Evolutionary conservation across 2,797 vertebrate genomes (phyloP), one percentile per base, ranked within the genome.

Genomic region (Pseudochromis fuscus): DNA sequence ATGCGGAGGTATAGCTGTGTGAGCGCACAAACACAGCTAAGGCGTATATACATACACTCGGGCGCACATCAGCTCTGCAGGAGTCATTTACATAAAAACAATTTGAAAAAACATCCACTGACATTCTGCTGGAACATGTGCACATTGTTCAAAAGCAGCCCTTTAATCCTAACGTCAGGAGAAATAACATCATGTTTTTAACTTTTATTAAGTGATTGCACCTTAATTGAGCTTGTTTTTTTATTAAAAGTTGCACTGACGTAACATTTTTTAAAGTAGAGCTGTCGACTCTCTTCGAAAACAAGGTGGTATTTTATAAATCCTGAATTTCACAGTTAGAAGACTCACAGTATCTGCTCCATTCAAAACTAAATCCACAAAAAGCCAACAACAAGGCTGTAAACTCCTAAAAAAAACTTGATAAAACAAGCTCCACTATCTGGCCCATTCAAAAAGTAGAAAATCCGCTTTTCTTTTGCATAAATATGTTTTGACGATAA

Each of bases 41-140:
- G 71, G 74, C 75, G 74, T 37, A 52, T 61, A 66, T 18, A 38
- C 27, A 19, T 59, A 69, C 70, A 81, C 62, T 60, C 12, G 23
- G 51, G 31, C 13, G 3, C 68, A 71, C 69, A 67, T 40, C 7
- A 5, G 7, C 16, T 6, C 18, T 18, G 23, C 9, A 53, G 27
- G n/a, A 52, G 24, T 19, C 1, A 67, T 37, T 24, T 35, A 44
- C n/a, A n/a, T 45, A 68, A 64, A 68, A 64, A 60, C 33, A 38
- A 18, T 23, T 7, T 1, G 2, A 42, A 42, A 50, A 5, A 24
- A 50, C 33, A 35, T 11, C 18, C 38, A 13, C 19, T 53, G 42
- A 59, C 61, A 2, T 49, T 13, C 16, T 50, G 24, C 24, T 50
- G n/a, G 19, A 42, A 19, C 40, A 19, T 3, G 11, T n/a, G 40